phyloP scores from a whole-genome alignment of 2,113 vertebrate genomes.

The Heptranchias perlo region DNA sequence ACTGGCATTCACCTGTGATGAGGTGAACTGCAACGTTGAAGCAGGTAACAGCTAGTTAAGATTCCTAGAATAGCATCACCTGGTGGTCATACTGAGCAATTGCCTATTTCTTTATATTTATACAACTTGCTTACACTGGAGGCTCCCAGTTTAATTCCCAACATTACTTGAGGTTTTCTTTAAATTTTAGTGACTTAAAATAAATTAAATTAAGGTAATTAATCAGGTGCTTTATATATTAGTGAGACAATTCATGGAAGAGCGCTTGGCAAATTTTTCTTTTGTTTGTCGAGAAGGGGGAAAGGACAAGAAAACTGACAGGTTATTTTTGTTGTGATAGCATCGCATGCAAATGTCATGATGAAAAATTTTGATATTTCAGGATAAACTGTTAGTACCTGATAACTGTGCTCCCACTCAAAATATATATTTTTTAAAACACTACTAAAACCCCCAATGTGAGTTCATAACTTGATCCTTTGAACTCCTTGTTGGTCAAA shows the following conservation, averaged over 20 bases:
- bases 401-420: background rate
- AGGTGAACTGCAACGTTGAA: background rate
- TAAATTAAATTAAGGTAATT: background rate
- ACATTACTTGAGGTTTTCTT: background rate
- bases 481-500: background rate
- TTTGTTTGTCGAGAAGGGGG: background rate
- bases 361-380: background rate
- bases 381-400: background rate
- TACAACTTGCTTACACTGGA: background rate
- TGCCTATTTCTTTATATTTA: background rate
- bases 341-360: background rate
- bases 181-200: background rate
- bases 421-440: background rate
- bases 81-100: background rate
- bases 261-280: background rate
- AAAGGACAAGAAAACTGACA: background rate
- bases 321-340: background rate
- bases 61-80: background rate
- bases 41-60: too few species aligned
- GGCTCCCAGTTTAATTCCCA: background rate
- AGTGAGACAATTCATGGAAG: background rate
- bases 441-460: background rate
- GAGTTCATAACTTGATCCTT: background rate
- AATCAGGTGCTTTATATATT: background rate
- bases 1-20: background rate